Base-by-base conservation (phyloP, 2,797 vertebrate species). In the Eulemur rubriventer region DNA sequence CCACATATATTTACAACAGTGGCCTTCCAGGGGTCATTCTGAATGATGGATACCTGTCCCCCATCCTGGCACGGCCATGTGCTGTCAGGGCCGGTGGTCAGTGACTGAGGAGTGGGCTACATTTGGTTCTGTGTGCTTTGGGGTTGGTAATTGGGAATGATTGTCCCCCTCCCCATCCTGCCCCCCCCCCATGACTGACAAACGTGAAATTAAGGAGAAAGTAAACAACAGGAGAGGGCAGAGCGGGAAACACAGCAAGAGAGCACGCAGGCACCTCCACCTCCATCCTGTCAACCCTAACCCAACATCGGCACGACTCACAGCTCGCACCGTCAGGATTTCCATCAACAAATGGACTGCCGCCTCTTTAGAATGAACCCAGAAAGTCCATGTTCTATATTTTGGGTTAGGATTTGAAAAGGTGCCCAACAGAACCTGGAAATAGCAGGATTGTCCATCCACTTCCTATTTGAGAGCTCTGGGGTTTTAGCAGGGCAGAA, bases 381-480 rank as follows among this genome's bases (percentile, higher is more conserved):
- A 26, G 72, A 41, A 20, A n/a, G 6, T 1, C 46, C 41, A 0
- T 7, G 38, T 28, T 38, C 55, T 28, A 1, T 22, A 33, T 57
- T 83, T 85, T 28, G 41, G 24, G 33, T 35, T 50, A 11, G 2
- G 55, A 10, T 57, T 38, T 12, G 33, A 48, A 63, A 93, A 63
- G 2, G 7, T 38, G 5, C 22, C 38, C 65, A 38, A 2, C 6
- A 41, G 48, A 55, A 76, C 14, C 46, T 12, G 69, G 65, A 41
- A 43, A 28, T 6, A n/a, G 35, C 38, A 33, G 6, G 9, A 1
- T 6, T 9, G 2, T 14, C 81, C 6, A 0, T 43, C 52, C 13
- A 9, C 20, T 7, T 48, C 55, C 50, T 6, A 6, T 7, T 6
- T 9, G 28, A 1, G 26, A 7, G 6, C 20, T 16, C 8, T 8